phyloP scores from a whole-genome alignment of 2,888 invertebrate genomes.

The Notodonta ziczac region DNA sequence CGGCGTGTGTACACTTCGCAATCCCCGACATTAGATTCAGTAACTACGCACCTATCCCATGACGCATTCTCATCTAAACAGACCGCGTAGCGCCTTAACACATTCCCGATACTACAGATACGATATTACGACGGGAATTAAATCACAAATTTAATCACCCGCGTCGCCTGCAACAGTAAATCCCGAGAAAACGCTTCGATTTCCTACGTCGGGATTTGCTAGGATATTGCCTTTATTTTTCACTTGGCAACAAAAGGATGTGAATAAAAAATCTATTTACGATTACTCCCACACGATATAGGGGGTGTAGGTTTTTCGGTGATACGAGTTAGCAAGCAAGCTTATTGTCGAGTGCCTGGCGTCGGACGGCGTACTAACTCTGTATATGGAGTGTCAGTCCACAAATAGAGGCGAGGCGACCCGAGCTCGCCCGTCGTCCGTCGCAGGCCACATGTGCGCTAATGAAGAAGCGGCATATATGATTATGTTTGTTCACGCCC shows the following conservation, averaged over 20 bases:
- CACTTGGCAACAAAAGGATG: slow-evolving; percentile 50
- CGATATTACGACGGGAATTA: background rate
- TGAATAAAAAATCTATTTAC: slow-evolving; percentile 53
- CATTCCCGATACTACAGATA: slow-evolving; percentile 27
- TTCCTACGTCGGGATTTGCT: slow-evolving; percentile 45
- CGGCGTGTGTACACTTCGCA: slow-evolving; percentile 40
- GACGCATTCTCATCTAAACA: slow-evolving; percentile 37
- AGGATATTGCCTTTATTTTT: slow-evolving; percentile 63
- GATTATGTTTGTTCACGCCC: slow-evolving; percentile 53
- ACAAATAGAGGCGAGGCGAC: slow-evolving; percentile 48
- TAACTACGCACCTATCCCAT: slow-evolving; percentile 29
- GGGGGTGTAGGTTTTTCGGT: slow-evolving; percentile 23
- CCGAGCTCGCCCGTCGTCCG: slow-evolving; percentile 43
- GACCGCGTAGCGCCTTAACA: slow-evolving; percentile 33
- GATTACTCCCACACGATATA: slow-evolving; percentile 15
- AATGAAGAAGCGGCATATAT: slow-evolving; percentile 61
- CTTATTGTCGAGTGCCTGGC: slow-evolving; percentile 54
- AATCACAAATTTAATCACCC: slow-evolving; percentile 41
- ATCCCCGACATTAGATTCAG: slow-evolving; percentile 33
- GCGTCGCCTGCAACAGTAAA: slow-evolving; percentile 39
- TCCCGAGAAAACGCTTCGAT: slow-evolving; percentile 43
- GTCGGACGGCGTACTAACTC: slow-evolving; percentile 43
- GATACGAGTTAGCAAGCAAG: slow-evolving; percentile 51
- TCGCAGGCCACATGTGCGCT: slow-evolving; percentile 58
- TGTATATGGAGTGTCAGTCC: slow-evolving; percentile 53